Percentiles rank a stretch among this genome's conserved stretches.
Evolutionary conservation across 2,888 invertebrate species (phyloP).

Genomic region (Tetrapedia diversipes): DNA sequence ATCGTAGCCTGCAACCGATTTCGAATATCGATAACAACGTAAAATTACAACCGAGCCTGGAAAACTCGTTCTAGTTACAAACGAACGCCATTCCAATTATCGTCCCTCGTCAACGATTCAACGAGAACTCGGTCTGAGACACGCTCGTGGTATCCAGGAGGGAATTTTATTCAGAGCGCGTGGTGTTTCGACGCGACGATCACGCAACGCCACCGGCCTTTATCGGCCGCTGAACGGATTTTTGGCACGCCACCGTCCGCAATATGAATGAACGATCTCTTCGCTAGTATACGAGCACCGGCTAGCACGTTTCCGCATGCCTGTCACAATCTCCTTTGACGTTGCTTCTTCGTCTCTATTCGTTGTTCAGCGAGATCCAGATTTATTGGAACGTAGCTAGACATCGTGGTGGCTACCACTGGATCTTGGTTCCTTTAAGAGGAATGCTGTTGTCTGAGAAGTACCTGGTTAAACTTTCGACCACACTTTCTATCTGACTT

Average conservation of each 20-base stretch:
- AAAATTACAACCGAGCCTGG: too few species aligned
- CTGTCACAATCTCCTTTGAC: background rate
- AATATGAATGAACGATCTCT: conserved; percentile 33
- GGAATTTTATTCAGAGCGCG: conserved; percentile 14
- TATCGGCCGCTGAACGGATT: conserved; percentile 24
- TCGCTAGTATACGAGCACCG: conserved; percentile 17
- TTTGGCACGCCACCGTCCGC: conserved; percentile 37
- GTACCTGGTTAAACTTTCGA: too few species aligned
- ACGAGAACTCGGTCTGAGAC: background rate
- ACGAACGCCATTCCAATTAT: too few species aligned
- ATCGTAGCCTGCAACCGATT: too few species aligned
- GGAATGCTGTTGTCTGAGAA: too few species aligned
- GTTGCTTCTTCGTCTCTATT: too few species aligned
- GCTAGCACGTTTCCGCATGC: conserved; percentile 14
- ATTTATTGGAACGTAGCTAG: background rate
- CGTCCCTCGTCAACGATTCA: background rate
- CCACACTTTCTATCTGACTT: too few species aligned
- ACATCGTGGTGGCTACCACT: background rate
- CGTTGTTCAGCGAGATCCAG: background rate
- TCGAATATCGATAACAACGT: too few species aligned
- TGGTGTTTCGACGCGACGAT: background rate
- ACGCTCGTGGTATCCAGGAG: background rate
- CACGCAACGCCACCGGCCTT: conserved; percentile 4
- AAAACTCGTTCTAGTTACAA: too few species aligned
- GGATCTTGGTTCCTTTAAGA: too few species aligned